Evolutionary conservation across 1,140 invertebrate genomes (phyloP), one percentile per base, ranked within the genome.

Genomic region (Pseudachorutes palmiensis): DNA sequence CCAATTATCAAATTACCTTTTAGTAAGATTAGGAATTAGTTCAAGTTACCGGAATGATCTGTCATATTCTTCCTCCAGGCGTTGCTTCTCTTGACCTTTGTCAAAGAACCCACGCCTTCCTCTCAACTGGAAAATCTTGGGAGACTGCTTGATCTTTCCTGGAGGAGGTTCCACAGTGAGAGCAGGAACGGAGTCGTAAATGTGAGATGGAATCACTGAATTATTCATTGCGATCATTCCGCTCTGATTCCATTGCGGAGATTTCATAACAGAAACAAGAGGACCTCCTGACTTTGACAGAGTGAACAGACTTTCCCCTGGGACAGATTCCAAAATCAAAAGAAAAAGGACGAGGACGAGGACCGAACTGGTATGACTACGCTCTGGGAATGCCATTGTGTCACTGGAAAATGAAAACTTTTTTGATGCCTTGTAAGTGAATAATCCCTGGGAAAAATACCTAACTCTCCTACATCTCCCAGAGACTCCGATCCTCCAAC

Each of bases 31-130:
- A 60, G 5, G 51, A 57, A 57, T 57, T 9, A 5, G 24, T 57
- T 57, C 19, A n/a, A n/a, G 19, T 55, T 55, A 55, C 51, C 51
- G 12, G 24, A 55, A 55, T 16, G 51, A 55, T 55, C 51, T 55
- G 24, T 12, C 51, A 55, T 55, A 55, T 22, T 55, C 51, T 24
- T 55, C 51, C 51, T 55, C 51, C 9, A 55, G 51, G 12, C 51
- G 12, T 22, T 55, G 51, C 51, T 55, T 55, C 51, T 55, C 51
- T 22, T 55, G 9, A 14, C 5, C 51, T 22, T 55, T 55, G 51
- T 55, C 51, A 55, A 55, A 55, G 12, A 55, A 55, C 5, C 51
- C 51, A 55, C 51, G 51, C 24, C 24, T 45, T 45, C 9, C 24
- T 22, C 51, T 16, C 51, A 55, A 26, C 51, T 19, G 5, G 5